Percentiles rank a stretch among this genome's conserved stretches.
phyloP scores from a whole-genome alignment of 2,797 vertebrate genomes.

The Acipenser oxyrinchus region DNA sequence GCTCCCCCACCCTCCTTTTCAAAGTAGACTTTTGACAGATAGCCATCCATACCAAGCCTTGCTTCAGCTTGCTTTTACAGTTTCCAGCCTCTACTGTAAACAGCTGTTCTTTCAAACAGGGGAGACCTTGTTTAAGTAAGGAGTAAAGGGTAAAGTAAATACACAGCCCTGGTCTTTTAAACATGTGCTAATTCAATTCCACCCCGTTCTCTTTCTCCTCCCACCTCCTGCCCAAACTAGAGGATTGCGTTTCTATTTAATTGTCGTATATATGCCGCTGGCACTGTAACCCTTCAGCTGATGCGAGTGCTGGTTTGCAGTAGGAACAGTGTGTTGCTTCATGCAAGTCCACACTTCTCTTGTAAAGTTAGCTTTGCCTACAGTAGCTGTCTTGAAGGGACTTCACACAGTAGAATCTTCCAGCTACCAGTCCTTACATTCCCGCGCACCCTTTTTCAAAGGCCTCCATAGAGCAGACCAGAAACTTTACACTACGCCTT shows the following conservation, averaged over 20 bases:
- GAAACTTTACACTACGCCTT: no score
- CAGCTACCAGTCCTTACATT: no score
- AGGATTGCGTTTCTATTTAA: not conserved
- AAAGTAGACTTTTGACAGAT: not conserved
- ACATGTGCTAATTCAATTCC: not conserved
- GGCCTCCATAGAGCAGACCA: no score
- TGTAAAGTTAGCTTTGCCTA: no score
- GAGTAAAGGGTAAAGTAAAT: not conserved
- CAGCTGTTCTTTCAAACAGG: not conserved
- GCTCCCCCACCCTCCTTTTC: not conserved
- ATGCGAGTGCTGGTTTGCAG: not conserved
- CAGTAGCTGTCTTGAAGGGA: no score
- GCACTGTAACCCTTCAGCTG: not conserved
- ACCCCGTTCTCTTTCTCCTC: not conserved
- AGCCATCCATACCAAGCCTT: not conserved
- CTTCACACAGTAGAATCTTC: no score
- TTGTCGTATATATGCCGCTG: not conserved
- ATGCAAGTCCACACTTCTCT: no score
- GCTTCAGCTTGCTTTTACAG: not conserved
- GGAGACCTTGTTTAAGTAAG: no score
- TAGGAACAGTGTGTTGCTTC: no score
- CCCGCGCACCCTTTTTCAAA: no score
- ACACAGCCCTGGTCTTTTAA: not conserved
- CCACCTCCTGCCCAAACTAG: not conserved
- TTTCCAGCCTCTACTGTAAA: not conserved